These are phyloP conservation scores for Bubalus kerabau DNA, from an alignment of 2,113 vertebrate species.

Conservation along the genomic window DNA sequence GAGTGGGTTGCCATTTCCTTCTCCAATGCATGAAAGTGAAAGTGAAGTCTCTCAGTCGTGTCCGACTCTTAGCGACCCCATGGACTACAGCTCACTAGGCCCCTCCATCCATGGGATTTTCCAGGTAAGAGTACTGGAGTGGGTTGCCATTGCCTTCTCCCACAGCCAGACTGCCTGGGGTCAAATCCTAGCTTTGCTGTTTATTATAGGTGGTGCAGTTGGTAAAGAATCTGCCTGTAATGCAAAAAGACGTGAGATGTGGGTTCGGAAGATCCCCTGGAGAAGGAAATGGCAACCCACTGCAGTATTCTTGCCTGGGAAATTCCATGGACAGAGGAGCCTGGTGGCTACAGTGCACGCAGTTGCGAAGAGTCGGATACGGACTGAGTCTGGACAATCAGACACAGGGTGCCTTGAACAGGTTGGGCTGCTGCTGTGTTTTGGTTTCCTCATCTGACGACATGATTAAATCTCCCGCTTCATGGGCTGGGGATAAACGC, in stretches of 20 bases:
- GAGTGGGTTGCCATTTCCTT: too few species aligned
- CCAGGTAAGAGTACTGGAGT: too few species aligned
- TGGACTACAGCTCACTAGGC: too few species aligned
- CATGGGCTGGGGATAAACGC: background rate
- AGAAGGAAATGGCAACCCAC: background rate
- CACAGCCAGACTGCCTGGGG: background rate
- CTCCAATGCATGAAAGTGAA: too few species aligned
- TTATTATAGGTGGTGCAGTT: background rate
- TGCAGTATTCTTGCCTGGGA: background rate
- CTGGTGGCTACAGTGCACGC: background rate
- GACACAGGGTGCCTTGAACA: background rate
- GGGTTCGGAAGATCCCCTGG: background rate
- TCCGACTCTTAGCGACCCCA: too few species aligned
- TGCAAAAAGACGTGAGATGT: background rate
- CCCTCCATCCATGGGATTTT: too few species aligned
- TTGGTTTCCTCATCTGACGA: background rate
- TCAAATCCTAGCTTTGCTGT: background rate
- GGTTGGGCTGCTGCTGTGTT: background rate
- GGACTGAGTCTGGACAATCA: background rate
- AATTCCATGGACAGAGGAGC: background rate
- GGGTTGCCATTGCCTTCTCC: too few species aligned
- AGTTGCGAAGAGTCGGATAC: background rate
- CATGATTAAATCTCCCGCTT: background rate
- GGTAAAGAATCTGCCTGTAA: background rate
- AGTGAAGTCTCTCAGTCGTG: too few species aligned